Percentiles rank a stretch among this genome's conserved stretches.
phyloP scores from a whole-genome alignment of 1,140 invertebrate species.

The Ephestia elutella region DNA sequence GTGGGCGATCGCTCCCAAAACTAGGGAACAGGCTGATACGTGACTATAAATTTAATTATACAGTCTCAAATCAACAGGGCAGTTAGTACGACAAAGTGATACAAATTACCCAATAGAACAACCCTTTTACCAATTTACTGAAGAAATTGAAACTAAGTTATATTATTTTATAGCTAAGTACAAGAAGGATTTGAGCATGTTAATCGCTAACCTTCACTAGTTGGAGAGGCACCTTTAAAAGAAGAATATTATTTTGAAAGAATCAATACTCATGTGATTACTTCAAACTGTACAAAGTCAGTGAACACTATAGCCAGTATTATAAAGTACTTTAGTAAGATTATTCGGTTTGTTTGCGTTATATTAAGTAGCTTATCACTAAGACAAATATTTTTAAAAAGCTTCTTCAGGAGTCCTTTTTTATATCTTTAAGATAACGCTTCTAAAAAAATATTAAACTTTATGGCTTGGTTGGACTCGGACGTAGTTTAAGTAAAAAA shows the following conservation, averaged over 20 bases:
- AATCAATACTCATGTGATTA: background rate
- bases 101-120: constrained; percentile 29
- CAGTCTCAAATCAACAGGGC: constrained; percentile 32
- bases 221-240: too few species aligned
- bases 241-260: too few species aligned
- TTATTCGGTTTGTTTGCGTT: constrained; percentile 6
- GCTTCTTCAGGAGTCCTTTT: constrained; percentile 55
- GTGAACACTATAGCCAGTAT: background rate
- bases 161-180: too few species aligned
- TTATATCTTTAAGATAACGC: constrained; percentile 37
- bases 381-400: constrained; percentile 40
- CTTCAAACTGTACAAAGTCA: background rate
- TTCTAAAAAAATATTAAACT: constrained; percentile 40
- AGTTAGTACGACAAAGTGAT: constrained; percentile 35
- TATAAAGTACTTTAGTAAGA: background rate
- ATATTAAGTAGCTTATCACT: constrained; percentile 17
- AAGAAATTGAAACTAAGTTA: constrained; percentile 12
- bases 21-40: constrained; percentile 26
- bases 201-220: too few species aligned
- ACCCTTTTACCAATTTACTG: constrained; percentile 19
- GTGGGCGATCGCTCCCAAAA: constrained; percentile 54
- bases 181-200: too few species aligned
- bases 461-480: constrained; percentile 24
- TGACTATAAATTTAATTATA: constrained; percentile 59
- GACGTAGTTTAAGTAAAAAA: background rate